Conservation (phyloP, 2,113 vertebrate genomes). For the Sarotherodon lohbergeri region DNA sequence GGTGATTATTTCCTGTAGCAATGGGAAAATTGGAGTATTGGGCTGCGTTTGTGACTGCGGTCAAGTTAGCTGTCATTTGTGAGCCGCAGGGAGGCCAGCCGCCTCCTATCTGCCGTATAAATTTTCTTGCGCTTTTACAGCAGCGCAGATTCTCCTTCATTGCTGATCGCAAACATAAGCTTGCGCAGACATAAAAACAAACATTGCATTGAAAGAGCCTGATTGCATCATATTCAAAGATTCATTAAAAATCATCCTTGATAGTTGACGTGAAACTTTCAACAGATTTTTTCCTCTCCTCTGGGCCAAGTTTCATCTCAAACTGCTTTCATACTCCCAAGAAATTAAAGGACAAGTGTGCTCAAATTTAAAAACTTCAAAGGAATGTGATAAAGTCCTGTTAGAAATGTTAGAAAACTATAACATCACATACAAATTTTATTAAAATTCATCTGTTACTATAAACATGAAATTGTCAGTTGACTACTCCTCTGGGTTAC, state of each 20-base stretch:
- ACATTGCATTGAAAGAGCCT: background rate
- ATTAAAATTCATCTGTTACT: background rate
- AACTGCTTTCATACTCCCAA: background rate
- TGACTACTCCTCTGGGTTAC: background rate
- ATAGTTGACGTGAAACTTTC: background rate
- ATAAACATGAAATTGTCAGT: background rate
- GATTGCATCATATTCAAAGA: background rate
- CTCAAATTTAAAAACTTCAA: background rate
- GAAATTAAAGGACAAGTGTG: fast-evolving
- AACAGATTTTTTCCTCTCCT: background rate
- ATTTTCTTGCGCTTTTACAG: background rate
- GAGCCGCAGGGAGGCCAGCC: background rate
- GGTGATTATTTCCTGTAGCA: background rate
- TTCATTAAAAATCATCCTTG: background rate
- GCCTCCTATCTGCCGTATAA: background rate
- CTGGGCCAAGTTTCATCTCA: background rate
- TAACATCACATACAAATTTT: background rate
- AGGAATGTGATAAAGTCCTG: background rate
- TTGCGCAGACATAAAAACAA: fast-evolving
- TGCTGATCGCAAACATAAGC: background rate
- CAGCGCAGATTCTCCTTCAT: background rate
- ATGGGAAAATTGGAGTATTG: background rate
- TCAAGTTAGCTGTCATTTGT: background rate
- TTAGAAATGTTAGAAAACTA: background rate
- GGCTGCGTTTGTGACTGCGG: background rate